Conservation (phyloP, 2,888 invertebrate species). For the Cantharis rufa region DNA sequence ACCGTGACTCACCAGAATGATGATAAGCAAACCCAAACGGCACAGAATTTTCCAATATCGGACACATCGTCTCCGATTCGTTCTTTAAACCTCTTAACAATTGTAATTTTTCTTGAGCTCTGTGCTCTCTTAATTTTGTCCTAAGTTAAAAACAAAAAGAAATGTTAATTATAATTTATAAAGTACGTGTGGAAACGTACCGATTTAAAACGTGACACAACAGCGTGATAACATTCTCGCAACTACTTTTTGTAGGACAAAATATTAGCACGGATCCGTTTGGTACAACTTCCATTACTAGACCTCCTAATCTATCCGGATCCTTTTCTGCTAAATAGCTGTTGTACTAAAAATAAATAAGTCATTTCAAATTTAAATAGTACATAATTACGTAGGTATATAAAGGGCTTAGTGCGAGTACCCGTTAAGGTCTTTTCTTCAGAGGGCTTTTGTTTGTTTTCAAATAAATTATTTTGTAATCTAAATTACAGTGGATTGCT, state of each 20-base stretch:
- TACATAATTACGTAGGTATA: too few species aligned
- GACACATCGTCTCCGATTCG: slow-evolving; percentile 69
- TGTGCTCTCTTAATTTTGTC: slow-evolving; percentile 62
- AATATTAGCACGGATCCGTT: slow-evolving; percentile 83
- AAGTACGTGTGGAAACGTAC: slow-evolving; percentile 20
- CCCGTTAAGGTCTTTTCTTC: too few species aligned
- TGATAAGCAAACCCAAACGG: slow-evolving; percentile 90
- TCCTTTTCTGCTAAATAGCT: slow-evolving; percentile 59
- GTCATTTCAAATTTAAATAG: neutral
- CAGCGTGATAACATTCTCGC: slow-evolving; percentile 85
- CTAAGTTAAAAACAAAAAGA: slow-evolving; percentile 25
- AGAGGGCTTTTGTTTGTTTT: too few species aligned
- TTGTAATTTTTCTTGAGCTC: slow-evolving; percentile 62
- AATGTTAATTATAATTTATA: slow-evolving; percentile 2
- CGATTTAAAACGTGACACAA: slow-evolving; percentile 65
- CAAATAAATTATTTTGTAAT: too few species aligned
- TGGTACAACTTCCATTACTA: slow-evolving; percentile 83
- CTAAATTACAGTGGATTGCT: too few species aligned
- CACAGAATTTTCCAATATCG: slow-evolving; percentile 68
- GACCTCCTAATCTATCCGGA: slow-evolving; percentile 78
- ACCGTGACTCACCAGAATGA: slow-evolving; percentile 67
- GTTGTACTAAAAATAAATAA: slow-evolving; percentile 60
- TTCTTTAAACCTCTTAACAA: slow-evolving; percentile 66
- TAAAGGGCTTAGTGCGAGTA: too few species aligned
- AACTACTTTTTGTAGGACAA: slow-evolving; percentile 90